Evolutionary conservation across 2,797 vertebrate genomes (phyloP), one percentile per base, ranked within the genome.

Genomic region (Enteromius radiatus): DNA sequence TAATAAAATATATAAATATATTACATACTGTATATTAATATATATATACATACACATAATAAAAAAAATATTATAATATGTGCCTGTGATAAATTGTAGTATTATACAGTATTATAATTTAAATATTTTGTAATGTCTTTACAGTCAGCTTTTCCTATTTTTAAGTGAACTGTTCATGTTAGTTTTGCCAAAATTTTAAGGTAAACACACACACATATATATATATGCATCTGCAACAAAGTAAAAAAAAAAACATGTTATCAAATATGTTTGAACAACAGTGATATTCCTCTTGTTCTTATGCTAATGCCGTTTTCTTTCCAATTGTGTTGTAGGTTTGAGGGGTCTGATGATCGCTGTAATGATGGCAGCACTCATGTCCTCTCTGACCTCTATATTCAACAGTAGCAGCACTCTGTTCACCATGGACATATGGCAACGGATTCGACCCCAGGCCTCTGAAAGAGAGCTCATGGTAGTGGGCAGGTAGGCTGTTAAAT

Each of bases 371-470:
- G 97, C 98, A 41, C 93, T 99, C 86, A 98, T 99, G 97, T 98
- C 97, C 19, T 98, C 98, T 14, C 95, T 99, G 89, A 99, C 98
- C 67, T 99, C 97, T 56, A 97, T 97, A 89, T 99, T 99, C 91
- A 99, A 99, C 89, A 99, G 97, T 90, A 98, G 97, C 90, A 95
- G 97, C 90, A 98, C 97, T 1, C 93, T 99, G 78, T 99, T 99
- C 6, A 94, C 96, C 8, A 91, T 99, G 43, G 97, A 99, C 69
- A 95, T 99, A 77, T 99, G 98, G 95, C 93, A 95, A 86, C 93
- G 89, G 47, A 75, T 94, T 28, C 92, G 95, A 67, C 93, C 80
- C 2, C 88, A 86, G 33, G 96, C 97, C 1, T 93, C 95, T 0
- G 97, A 99, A 88, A 92, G 88, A 88, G 98, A 99, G 87, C 94